A percentile compares a stretch with the other conserved stretches of the same genome.
These are phyloP conservation scores for Micromesistius poutassou DNA, from an alignment of 2,797 vertebrate species.

Conservation along the genomic window DNA sequence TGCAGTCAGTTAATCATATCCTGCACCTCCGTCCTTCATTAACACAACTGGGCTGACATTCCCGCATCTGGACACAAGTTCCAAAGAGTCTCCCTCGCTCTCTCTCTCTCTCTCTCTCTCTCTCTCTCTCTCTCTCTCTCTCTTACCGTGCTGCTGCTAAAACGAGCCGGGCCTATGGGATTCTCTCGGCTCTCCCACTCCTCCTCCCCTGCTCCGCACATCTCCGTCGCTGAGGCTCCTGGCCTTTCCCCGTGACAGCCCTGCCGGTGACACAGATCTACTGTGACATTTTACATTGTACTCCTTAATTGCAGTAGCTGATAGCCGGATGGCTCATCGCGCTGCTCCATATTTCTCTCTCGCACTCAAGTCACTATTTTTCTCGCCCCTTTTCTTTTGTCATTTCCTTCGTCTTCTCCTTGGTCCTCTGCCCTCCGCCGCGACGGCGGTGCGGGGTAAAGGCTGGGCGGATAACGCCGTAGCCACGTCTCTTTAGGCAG, in stretches of 20 bases:
- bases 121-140: slow-evolving; percentile 8
- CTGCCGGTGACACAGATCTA: slow-evolving; percentile 71
- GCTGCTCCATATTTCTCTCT: slow-evolving; percentile 56
- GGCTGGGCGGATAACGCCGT: too few species aligned
- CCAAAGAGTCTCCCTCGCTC: slow-evolving; percentile 19
- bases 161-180: slow-evolving; percentile 56
- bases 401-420: neutral
- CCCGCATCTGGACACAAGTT: slow-evolving; percentile 44
- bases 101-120: neutral
- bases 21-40: slow-evolving; percentile 28
- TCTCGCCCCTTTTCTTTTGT: slow-evolving; percentile 7
- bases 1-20: slow-evolving; percentile 50
- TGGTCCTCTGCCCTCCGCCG: neutral
- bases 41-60: slow-evolving; percentile 38
- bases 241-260: slow-evolving; percentile 67
- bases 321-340: slow-evolving; percentile 60
- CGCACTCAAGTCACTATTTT: slow-evolving; percentile 17
- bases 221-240: slow-evolving; percentile 35
- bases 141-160: slow-evolving; percentile 38
- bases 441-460: neutral
- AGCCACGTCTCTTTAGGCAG: too few species aligned
- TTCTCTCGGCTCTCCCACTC: slow-evolving; percentile 35
- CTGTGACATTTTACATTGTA: slow-evolving; percentile 75
- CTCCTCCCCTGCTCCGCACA: slow-evolving; percentile 36
- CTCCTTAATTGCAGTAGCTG: slow-evolving; percentile 69